Base-by-base conservation (phyloP, 2,113 vertebrate genomes). In the Cromileptes altivelis region DNA sequence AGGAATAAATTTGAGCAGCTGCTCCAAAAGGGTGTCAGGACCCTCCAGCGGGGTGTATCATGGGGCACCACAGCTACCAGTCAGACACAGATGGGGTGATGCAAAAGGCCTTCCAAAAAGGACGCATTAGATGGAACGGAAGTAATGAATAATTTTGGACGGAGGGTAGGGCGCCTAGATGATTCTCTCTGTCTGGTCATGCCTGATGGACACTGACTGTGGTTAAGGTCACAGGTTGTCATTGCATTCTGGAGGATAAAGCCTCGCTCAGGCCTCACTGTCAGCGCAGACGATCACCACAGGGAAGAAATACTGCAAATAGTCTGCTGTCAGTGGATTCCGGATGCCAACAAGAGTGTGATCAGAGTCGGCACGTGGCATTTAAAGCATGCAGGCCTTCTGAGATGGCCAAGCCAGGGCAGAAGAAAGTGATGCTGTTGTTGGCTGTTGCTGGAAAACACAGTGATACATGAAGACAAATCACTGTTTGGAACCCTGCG, bases 51-150 rank as follows among this genome's bases (percentile, higher is more conserved):
- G 10, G n/a, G 23, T 53, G 47, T 53, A 61, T 72, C 42, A 27
- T n/a, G 33, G 45, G 2, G 33, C 42, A 30, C 47, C 4, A 52
- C 53, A 45, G 57, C 45, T 50, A 52, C 25, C 47, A 58, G n/a
- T 62, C 27, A 74, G 55, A 27, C 55, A 57, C 14, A 52, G 80
- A 82, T 69, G 47, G 33, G 49, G 25, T 79, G 52, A 60, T 74
- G 56, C 62, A 23, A 67, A 81, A 49, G 68, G 37, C 55, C n/a
- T 15, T 37, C 27, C 57, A 37, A 9, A 47, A 61, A 58, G 19
- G 19, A 56, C 2, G 47, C 23, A 50, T 14, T 47, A 56, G 25
- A 70, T 55, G 50, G 18, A 58, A 70, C 25, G 17, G 57, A 70
- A 55, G 23, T 75, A 49, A 80, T 75, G 69, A 78, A 21, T 23